These are phyloP conservation scores for Amia ocellicauda DNA, from an alignment of 2,113 vertebrate species.

Conservation along the genomic window DNA sequence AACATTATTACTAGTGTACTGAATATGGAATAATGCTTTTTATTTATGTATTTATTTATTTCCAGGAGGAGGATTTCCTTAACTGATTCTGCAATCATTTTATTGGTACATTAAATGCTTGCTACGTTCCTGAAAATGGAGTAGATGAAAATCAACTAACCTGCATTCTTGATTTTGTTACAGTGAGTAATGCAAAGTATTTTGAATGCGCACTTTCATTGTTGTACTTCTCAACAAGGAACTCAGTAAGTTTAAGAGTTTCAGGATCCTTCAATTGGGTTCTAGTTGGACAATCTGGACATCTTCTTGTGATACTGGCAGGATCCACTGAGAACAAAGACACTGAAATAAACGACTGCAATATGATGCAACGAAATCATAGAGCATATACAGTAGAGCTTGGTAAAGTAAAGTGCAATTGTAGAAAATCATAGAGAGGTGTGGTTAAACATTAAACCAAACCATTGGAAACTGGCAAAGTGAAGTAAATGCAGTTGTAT, in stretches of 20 bases:
- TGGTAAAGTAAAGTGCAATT: neutral
- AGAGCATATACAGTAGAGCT: neutral
- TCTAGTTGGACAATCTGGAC: constrained; percentile 37
- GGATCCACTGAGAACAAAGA: constrained; percentile 28
- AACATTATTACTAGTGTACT: no score
- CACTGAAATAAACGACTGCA: neutral
- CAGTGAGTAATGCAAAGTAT: constrained; percentile 30
- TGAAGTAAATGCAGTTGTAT: no score
- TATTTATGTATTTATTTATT: no score
- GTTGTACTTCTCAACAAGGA: constrained; percentile 34
- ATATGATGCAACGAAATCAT: no score
- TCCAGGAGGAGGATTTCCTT: no score
- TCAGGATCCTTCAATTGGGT: constrained; percentile 20
- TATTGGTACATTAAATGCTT: no score
- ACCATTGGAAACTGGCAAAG: no score
- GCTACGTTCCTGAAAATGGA: no score
- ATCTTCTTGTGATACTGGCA: constrained; percentile 9
- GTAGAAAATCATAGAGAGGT: neutral
- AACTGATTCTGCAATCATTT: no score
- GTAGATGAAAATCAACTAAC: constrained; percentile 8
- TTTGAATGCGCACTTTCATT: constrained; percentile 7
- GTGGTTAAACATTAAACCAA: no score
- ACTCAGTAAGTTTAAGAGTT: constrained; percentile 24
- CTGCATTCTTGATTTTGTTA: constrained; percentile 33
- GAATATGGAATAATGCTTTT: no score